These are phyloP conservation scores for Stratiomys singularior DNA, from an alignment of 2,888 invertebrate species.

Conservation along the genomic window DNA sequence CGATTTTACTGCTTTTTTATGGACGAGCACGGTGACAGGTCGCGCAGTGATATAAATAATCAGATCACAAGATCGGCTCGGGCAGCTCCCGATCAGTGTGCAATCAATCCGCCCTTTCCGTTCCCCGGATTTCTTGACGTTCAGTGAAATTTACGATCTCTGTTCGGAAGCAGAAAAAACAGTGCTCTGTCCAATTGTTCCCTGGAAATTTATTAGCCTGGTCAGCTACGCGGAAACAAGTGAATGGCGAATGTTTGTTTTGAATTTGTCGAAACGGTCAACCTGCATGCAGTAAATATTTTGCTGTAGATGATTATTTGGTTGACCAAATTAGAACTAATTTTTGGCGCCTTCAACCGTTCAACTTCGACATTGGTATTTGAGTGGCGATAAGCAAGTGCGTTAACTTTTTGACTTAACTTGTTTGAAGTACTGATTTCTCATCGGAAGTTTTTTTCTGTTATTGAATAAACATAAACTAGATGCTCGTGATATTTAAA, in stretches of 20 bases:
- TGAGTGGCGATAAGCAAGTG: too few species aligned
- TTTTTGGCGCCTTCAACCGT: neutral
- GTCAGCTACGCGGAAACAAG: neutral
- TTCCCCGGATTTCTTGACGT: constrained; percentile 6
- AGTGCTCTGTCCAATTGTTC: neutral
- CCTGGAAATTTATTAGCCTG: neutral
- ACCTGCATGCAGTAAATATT: neutral
- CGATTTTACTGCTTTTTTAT: constrained; percentile 39
- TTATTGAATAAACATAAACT: neutral
- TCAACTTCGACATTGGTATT: neutral
- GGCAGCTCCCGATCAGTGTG: neutral
- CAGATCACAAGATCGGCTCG: constrained; percentile 19
- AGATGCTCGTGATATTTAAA: neutral
- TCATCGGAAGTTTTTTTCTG: neutral
- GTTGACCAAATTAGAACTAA: neutral
- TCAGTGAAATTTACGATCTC: neutral
- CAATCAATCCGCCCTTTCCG: constrained; percentile 9
- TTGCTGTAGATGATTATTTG: neutral
- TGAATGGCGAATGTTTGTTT: neutral
- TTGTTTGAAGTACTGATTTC: neutral
- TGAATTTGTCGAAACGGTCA: neutral
- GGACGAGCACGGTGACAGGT: constrained; percentile 28
- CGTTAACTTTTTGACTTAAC: constrained; percentile 6
- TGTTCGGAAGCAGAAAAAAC: neutral
- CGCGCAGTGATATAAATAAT: constrained; percentile 25